Percentiles rank a stretch among this genome's conserved stretches.
These are phyloP conservation scores for Erpornis zantholeuca DNA, from an alignment of 2,113 vertebrate genomes.

Conservation along the genomic window DNA sequence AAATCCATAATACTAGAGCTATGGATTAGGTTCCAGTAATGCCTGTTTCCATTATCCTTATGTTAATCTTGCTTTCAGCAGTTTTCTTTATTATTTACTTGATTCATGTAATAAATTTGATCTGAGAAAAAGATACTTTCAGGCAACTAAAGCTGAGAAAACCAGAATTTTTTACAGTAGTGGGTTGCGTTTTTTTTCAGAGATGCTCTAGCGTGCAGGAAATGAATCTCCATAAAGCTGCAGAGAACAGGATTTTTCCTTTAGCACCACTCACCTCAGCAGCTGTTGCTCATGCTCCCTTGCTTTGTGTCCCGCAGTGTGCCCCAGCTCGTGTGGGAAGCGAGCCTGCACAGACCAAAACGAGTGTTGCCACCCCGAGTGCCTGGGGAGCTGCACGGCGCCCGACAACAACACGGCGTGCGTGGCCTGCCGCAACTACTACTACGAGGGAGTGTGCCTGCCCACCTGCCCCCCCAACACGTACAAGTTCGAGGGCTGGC, in stretches of 20 bases:
- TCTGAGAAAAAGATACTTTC: not conserved
- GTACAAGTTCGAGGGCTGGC: conserved; percentile 96
- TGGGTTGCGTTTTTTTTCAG: not conserved
- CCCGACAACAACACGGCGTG: conserved; percentile 86
- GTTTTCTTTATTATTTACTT: conserved; percentile 13
- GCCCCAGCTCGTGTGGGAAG: conserved; percentile 85
- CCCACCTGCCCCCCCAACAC: conserved; percentile 86
- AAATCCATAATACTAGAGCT: not conserved
- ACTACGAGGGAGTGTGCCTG: conserved; percentile 85
- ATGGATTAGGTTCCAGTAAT: not conserved
- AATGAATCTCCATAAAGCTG: fast-evolving
- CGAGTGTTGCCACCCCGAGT: conserved; percentile 93
- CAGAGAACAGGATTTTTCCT: not conserved
- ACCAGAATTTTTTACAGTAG: not conserved
- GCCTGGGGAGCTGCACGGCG: conserved; percentile 87
- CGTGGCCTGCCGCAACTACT: conserved; percentile 90
- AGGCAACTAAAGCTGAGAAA: not conserved
- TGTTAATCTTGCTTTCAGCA: not conserved
- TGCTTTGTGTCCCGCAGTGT: conserved; percentile 78
- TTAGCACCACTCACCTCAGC: fast-evolving
- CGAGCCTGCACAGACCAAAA: conserved; percentile 84
- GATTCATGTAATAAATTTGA: not conserved
- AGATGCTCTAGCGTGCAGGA: not conserved
- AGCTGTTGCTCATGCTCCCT: not conserved
- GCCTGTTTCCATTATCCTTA: conserved; percentile 2